Base-by-base conservation (phyloP, 2,888 invertebrate species). In the Erynnis tages region DNA sequence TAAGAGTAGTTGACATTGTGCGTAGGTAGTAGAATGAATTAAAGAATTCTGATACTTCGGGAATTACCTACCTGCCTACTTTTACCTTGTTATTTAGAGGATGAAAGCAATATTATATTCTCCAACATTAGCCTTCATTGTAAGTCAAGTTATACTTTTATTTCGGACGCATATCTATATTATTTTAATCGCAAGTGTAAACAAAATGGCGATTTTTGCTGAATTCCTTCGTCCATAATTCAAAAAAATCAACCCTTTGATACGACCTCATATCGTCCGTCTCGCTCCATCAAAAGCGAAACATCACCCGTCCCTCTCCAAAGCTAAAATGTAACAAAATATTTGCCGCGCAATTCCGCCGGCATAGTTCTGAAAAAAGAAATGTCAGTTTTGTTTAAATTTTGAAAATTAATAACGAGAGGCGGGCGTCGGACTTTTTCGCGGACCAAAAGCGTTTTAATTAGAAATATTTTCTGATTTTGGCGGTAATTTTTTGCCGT, bases 331-430 rank as follows among this genome's bases (percentile, higher is more conserved):
- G 71, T 66, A 67, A 74, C 67, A 77, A 79, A 76, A 83, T 79
- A 66, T 76, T 61, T 62, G 71, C 69, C 75, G 72, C 78, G 76
- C 79, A 5, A 21, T 75, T 82, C 75, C 67, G 62, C 67, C 63
- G 66, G 66, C 81, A 88, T 88, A 79, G 75, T 84, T 85, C 76
- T 71, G 75, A 73, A 81, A 82, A 78, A 72, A 79, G 76, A 82
- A 79, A 83, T 77, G 82, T 77, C 78, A 81, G 79, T 82, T 87
- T 87, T 83, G 87, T 84, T 82, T 70, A 79, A 86, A 86, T 84
- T 86, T 85, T 72, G 71, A 82, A 87, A 85, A 84, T 86, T 88
- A 88, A 87, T 87, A 87, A 82, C 74, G 73, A 67, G 58, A 62
- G 66, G 59, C 59, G 67, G 67, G 61, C 66, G 61, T 56, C 67